Percentiles rank a stretch among this genome's conserved stretches.
phyloP scores from a whole-genome alignment of 92 coral and sea anemone genomes.

The Phenganax subtilis region DNA sequence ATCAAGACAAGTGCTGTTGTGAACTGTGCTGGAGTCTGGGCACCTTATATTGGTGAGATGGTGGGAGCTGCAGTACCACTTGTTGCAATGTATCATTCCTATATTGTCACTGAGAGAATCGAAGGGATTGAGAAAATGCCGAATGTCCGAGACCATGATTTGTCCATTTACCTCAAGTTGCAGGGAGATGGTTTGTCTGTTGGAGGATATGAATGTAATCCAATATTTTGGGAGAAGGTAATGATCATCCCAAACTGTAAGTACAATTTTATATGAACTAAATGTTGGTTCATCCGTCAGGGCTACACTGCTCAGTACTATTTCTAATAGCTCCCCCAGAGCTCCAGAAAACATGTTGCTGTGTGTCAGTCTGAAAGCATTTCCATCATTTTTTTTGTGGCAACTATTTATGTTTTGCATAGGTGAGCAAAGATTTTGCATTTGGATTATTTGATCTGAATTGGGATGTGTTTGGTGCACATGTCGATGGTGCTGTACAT shows the following conservation, averaged over 20 bases:
- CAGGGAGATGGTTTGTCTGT: slow-evolving; percentile 97
- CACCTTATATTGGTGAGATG: slow-evolving; percentile 85
- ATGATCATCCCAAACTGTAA: not conserved
- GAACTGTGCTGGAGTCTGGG: slow-evolving; percentile 92
- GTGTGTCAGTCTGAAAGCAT: no score
- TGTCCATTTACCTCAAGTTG: slow-evolving; percentile 83
- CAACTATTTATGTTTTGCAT: not conserved
- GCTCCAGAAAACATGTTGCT: no score
- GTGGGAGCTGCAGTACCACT: slow-evolving; percentile 79
- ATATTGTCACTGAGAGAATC: slow-evolving; percentile 86
- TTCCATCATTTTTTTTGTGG: no score
- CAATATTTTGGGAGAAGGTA: slow-evolving; percentile 73
- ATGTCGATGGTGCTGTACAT: slow-evolving; percentile 87
- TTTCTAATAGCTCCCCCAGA: no score
- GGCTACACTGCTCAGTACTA: no score
- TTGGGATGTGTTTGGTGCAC: slow-evolving; percentile 97
- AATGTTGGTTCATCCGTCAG: no score
- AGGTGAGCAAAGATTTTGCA: slow-evolving; percentile 94
- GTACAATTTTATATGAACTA: no score
- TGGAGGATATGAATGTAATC: slow-evolving; percentile 92
- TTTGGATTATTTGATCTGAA: slow-evolving; percentile 91
- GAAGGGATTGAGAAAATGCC: slow-evolving; percentile 98
- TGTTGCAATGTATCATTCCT: slow-evolving; percentile 93
- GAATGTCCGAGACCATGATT: slow-evolving; percentile 90
- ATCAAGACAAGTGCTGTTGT: slow-evolving; percentile 76